Base-by-base conservation (phyloP, 1,140 invertebrate species). In the Lepidostoma basale region DNA sequence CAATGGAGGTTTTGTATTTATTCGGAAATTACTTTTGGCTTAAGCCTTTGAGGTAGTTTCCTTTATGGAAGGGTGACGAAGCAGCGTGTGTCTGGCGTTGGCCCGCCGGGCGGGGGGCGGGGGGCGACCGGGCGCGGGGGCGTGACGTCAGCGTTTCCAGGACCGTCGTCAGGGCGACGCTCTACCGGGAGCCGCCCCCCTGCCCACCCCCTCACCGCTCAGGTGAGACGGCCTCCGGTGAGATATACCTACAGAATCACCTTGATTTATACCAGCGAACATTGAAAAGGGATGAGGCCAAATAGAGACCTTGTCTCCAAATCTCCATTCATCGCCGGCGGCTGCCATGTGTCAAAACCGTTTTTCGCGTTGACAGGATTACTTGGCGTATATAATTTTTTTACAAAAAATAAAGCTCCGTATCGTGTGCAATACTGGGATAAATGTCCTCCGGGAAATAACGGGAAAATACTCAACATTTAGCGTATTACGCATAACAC, bases 21-120 rank as follows among this genome's bases (percentile, higher is more conserved):
- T 68, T 72, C 70, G 70, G 67, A 72, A 72, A 72, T 72, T 68
- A 72, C 67, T 72, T 72, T 72, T 56, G 56, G 70, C 66, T 66
- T 72, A 72, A 72, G 70, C 66, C 70, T 72, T 72, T 68, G 66
- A 68, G 62, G 62, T 56, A 68, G 67, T 62, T 72, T 72, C 70
- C 70, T 72, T 66, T 72, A 54, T 54, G 63, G 42, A 42, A 42
- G 14, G 62, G 63, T 42, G 60, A 47, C 60, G 39, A 42, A 47
- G 60, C 60, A 42, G 49, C 59, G 36, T 28, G 30, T 54, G 49
- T 54, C 47, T 45, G 63, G 49, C 28, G 52, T 16, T 33, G 62
- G 62, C 33, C 16, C 28, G 58, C 23, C 45, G 58, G 60, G 39
- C 36, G 33, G 9, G 28, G 39, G 14, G 63, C 10, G 52, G 40